phyloP scores from a whole-genome alignment of 2,888 invertebrate genomes.

The Danaus chrysippus region DNA sequence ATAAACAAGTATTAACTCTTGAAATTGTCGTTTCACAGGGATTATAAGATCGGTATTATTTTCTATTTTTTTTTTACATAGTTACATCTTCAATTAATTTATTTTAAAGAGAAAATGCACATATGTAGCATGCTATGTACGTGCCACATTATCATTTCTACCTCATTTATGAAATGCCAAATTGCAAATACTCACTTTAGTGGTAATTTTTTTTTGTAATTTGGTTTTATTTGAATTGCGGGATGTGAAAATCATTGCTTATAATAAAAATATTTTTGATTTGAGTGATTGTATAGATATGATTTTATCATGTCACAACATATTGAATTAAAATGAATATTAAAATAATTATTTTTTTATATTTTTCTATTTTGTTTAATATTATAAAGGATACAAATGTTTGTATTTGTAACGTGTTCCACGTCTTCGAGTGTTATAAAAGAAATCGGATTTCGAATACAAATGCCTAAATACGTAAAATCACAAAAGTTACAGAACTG shows the following conservation, averaged over 20 bases:
- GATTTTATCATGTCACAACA: no score
- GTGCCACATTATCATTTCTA: slow-evolving; percentile 11
- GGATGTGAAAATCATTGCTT: background rate
- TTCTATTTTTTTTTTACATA: background rate
- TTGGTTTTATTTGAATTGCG: background rate
- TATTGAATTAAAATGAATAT: no score
- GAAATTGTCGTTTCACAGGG: background rate
- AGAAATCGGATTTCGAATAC: background rate
- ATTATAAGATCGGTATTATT: background rate
- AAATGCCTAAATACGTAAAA: background rate
- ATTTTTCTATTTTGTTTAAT: no score
- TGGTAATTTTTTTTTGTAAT: background rate
- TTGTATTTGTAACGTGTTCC: no score
- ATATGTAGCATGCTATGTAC: slow-evolving; percentile 1
- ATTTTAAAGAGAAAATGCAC: background rate
- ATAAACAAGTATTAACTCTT: background rate
- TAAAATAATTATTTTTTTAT: no score
- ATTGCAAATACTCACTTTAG: slow-evolving; percentile 6
- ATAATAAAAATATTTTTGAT: background rate
- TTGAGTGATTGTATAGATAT: background rate
- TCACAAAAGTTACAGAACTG: background rate
- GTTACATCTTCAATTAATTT: background rate
- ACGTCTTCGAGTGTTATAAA: no score
- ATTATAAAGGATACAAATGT: no score
- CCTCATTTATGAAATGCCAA: slow-evolving; percentile 14